These are phyloP conservation scores for Oreortyx pictus DNA, from an alignment of 2,797 vertebrate genomes.

Conservation along the genomic window DNA sequence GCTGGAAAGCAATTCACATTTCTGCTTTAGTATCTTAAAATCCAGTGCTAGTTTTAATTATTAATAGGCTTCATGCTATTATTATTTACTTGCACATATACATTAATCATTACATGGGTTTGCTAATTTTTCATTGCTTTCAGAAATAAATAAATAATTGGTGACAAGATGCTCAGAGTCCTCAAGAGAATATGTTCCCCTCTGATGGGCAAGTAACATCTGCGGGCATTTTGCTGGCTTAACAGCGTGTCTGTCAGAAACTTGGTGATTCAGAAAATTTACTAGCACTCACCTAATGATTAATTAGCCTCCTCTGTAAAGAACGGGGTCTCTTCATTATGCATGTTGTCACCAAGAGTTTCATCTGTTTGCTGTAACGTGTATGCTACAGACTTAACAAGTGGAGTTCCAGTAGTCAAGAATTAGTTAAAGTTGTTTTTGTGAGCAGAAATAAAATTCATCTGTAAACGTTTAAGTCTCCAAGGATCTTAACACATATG, in stretches of 20 bases:
- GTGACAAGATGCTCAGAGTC: slow-evolving; percentile 41
- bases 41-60: slow-evolving; percentile 38
- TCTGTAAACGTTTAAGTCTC: not conserved
- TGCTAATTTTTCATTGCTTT: slow-evolving; percentile 50
- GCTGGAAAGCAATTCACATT: slow-evolving; percentile 49
- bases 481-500: not conserved
- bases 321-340: slow-evolving; percentile 70
- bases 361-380: slow-evolving; percentile 49
- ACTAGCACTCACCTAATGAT: slow-evolving; percentile 79
- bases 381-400: slow-evolving; percentile 18
- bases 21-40: slow-evolving; percentile 34
- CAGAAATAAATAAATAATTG: slow-evolving; percentile 51
- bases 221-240: slow-evolving; percentile 68
- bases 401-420: not conserved
- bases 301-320: slow-evolving; percentile 75
- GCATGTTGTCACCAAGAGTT: slow-evolving; percentile 67
- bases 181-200: slow-evolving; percentile 56
- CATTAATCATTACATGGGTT: slow-evolving; percentile 42
- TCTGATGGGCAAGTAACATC: slow-evolving; percentile 75
- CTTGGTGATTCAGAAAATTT: slow-evolving; percentile 78
- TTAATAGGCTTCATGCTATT: slow-evolving; percentile 36
- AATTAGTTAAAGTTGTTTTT: not conserved
- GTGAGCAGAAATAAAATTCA: not conserved
- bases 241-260: slow-evolving; percentile 71
- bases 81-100: slow-evolving; percentile 42